Conservation (phyloP, 2,888 invertebrate species). For the Embidobia sp. region DNA sequence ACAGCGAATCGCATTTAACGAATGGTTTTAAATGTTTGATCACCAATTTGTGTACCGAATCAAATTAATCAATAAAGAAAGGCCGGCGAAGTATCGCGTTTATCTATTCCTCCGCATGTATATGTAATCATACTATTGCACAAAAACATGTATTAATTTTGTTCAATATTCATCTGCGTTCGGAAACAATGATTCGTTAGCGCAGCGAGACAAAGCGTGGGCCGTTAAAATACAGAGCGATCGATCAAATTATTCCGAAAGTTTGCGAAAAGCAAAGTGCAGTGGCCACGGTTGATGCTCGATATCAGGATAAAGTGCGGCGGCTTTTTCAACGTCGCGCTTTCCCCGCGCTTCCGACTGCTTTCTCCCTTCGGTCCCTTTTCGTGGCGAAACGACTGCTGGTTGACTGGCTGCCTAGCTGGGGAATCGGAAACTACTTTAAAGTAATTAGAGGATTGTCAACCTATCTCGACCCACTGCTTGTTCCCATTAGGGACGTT, state of each 20-base stretch:
- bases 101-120: no score
- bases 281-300: slow-evolving; percentile 34
- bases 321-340: slow-evolving; percentile 58
- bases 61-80: no score
- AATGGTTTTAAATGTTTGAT: no score
- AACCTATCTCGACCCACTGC: slow-evolving; percentile 74
- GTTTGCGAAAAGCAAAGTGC: slow-evolving; percentile 39
- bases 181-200: neutral
- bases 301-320: slow-evolving; percentile 44
- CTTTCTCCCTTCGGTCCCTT: slow-evolving; percentile 58
- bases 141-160: no score
- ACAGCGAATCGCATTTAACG: no score
- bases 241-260: slow-evolving; percentile 39
- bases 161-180: neutral
- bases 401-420: slow-evolving; percentile 58
- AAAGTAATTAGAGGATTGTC: slow-evolving; percentile 81
- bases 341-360: slow-evolving; percentile 29
- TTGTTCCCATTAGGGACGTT: slow-evolving; percentile 76
- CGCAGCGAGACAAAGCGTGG: slow-evolving; percentile 67
- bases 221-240: slow-evolving; percentile 1
- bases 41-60: no score
- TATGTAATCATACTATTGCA: no score
- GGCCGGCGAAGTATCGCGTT: no score
- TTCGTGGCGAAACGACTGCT: slow-evolving; percentile 56
- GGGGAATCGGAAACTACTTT: slow-evolving; percentile 78